These are phyloP conservation scores for Antedon bifida DNA, from an alignment of 35 echinoderm and acorn worm species.

Conservation along the genomic window DNA sequence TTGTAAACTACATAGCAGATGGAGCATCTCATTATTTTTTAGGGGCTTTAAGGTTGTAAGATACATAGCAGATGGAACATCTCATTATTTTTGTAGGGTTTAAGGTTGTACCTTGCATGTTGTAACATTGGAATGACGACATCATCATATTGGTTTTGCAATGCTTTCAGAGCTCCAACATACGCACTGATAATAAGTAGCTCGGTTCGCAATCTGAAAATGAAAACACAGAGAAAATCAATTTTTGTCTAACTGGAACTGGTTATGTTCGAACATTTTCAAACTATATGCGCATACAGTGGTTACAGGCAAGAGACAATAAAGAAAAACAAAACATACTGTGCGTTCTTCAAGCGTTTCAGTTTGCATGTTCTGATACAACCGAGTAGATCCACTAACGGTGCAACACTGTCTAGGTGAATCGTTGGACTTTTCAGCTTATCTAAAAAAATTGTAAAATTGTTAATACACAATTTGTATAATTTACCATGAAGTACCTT, in stretches of 20 bases:
- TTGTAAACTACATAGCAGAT: no score
- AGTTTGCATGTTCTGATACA: slow-evolving; percentile 33
- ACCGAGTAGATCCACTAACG: slow-evolving; percentile 14
- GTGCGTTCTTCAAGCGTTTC: slow-evolving; percentile 7
- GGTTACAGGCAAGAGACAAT: no score
- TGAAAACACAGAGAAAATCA: background rate
- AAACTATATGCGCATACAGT: no score
- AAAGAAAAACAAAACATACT: slow-evolving; percentile 34
- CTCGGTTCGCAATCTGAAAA: slow-evolving; percentile 50
- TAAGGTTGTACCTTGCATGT: slow-evolving; percentile 49
- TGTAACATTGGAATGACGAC: slow-evolving; percentile 51
- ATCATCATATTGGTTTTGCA: slow-evolving; percentile 48
- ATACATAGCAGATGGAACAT: no score
- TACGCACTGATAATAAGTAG: slow-evolving; percentile 63
- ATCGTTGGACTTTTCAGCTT: background rate
- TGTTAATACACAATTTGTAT: no score
- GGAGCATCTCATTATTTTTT: no score
- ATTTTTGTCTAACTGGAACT: no score
- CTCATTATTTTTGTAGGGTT: no score
- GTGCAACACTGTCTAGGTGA: background rate
- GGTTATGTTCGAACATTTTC: no score
- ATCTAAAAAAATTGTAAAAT: background rate
- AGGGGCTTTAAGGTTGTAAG: no score
- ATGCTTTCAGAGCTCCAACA: slow-evolving; percentile 52
- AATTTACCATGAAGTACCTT: no score